Conservation (phyloP, 2,113 vertebrate genomes). For the Pygoscelis antarcticus region DNA sequence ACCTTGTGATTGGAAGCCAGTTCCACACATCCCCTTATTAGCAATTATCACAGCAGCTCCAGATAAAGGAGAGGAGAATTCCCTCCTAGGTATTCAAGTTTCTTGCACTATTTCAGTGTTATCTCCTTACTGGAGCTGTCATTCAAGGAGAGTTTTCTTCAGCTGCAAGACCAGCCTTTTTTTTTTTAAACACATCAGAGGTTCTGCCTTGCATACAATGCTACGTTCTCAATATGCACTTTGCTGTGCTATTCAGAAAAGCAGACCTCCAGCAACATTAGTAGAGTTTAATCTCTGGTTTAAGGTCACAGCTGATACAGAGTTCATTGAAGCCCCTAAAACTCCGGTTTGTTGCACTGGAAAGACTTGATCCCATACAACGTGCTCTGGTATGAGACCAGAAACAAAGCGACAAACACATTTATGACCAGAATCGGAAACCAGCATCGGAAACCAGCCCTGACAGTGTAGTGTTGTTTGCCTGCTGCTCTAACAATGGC, state of each 20-base stretch:
- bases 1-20: slow-evolving; percentile 12
- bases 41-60: not conserved
- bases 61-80: not conserved
- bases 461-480: rapidly evolving
- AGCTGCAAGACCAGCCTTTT: not conserved
- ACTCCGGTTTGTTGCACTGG: not conserved
- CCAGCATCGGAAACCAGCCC: not conserved
- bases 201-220: not conserved
- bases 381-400: not conserved
- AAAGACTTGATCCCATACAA: not conserved
- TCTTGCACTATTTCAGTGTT: not conserved
- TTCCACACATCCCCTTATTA: not conserved
- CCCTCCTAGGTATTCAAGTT: not conserved
- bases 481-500: not conserved
- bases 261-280: not conserved
- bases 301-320: not conserved
- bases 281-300: not conserved
- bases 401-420: not conserved
- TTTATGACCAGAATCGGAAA: not conserved
- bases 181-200: too few species aligned
- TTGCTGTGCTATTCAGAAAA: not conserved
- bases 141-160: not conserved
- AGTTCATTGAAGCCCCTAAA: not conserved
- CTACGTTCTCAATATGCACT: not conserved
- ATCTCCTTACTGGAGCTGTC: not conserved